Base-by-base conservation (phyloP, 2,113 vertebrate genomes). In the Tychaedon coryphoeus region DNA sequence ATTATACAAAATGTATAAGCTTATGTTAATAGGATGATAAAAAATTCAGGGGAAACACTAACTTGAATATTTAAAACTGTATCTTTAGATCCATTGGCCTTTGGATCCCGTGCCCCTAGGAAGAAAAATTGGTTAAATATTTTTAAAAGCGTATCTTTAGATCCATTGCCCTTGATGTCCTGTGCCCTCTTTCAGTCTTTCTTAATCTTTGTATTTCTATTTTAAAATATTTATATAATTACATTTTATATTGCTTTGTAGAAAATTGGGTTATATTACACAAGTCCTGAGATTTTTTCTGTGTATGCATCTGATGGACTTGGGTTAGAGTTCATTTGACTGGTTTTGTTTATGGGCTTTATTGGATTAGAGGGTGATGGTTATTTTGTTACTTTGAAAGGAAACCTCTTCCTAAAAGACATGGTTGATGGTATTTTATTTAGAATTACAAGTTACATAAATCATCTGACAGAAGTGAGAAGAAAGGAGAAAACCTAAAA, bases 1-100 rank as follows among this genome's bases (percentile, higher is more conserved):
- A 64, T 89, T 91, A 51, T 50, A 72, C 56, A 57, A 88, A 83
- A 77, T n/a, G 14, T 94, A 80, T 92, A 81, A 93, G 94, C 11
- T 40, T 90, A 88, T 9, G 40, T 90, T 94, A 96, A 94, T 84
- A 38, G 40, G 28, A 65, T 81, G 85, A 77, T 88, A 93, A 94
- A 51, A 90, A 95, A 93, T 90, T 66, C 78, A 65, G 48, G 50
- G 57, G 45, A 1, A 69, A 95, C 95, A 75, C 8, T 83, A 40
- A 18, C 61, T 89, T 91, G 78, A 95, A 86, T 94, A 86, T 94
- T 95, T 81, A 25, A 72, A 93, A 92, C 5, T 75, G 25, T 93
- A 24, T 94, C 42, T 76, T 90, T 73, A 92, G 78, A 90, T 95
- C 85, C 62, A 29, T 82, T 94, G 78, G 22, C 57, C 58, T 74